Conservation (phyloP, 1,140 invertebrate genomes). For the Chlorops oryzae region DNA sequence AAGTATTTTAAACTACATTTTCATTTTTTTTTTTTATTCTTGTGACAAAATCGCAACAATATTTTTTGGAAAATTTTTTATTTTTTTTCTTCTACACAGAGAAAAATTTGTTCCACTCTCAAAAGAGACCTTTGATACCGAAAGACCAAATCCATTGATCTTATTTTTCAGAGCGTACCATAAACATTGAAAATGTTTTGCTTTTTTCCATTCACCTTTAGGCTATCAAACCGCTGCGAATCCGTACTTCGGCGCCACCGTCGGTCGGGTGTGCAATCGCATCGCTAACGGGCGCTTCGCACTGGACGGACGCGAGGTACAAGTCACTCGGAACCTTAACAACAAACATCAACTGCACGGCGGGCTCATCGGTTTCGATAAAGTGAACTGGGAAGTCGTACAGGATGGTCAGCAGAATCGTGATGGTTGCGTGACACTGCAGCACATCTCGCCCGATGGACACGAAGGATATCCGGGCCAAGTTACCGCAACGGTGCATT, state of each 20-base stretch:
- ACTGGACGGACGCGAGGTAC: conserved; percentile 62
- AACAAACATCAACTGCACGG: conserved; percentile 77
- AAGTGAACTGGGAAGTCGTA: conserved; percentile 59
- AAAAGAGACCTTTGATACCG: neutral
- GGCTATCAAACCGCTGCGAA: conserved; percentile 58
- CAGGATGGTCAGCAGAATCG: too few species aligned
- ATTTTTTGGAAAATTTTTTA: too few species aligned
- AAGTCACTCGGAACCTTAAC: conserved; percentile 66
- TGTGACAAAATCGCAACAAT: too few species aligned
- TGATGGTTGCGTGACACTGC: conserved; percentile 58
- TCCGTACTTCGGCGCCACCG: conserved; percentile 79
- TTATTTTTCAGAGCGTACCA: neutral
- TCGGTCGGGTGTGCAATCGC: conserved; percentile 85
- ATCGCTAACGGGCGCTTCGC: conserved; percentile 65
- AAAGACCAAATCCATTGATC: neutral
- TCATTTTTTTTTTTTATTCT: neutral
- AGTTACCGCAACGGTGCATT: conserved; percentile 61
- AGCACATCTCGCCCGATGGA: conserved; percentile 66
- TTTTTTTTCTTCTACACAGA: too few species aligned
- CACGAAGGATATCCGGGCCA: conserved; percentile 87
- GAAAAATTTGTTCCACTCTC: too few species aligned
- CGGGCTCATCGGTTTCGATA: conserved; percentile 78
- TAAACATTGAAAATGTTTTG: too few species aligned
- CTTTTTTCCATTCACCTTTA: too few species aligned
- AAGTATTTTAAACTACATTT: too few species aligned